phyloP scores from a whole-genome alignment of 2,888 invertebrate species.

The Drosophila flavopinicola region DNA sequence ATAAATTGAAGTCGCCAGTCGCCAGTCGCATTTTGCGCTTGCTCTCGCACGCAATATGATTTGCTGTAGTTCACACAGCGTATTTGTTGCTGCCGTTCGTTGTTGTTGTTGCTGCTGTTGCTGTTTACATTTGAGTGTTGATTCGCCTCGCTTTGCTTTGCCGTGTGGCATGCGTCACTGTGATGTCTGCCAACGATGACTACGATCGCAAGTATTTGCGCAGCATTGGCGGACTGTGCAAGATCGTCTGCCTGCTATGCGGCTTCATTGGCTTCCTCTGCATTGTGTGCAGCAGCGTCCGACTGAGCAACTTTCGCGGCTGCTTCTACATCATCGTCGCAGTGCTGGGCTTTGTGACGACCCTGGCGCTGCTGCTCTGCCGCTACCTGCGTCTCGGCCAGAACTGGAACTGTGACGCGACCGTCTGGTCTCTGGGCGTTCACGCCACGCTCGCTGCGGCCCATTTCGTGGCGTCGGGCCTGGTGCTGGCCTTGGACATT shows the following conservation, averaged over 20 bases:
- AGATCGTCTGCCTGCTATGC: slow-evolving; percentile 69
- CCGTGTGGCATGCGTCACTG: neutral
- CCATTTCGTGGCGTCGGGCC: slow-evolving; percentile 65
- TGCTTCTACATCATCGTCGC: slow-evolving; percentile 64
- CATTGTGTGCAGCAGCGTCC: slow-evolving; percentile 72
- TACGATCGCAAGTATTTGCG: slow-evolving; percentile 67
- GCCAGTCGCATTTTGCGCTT: slow-evolving; percentile 53
- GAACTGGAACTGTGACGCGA: slow-evolving; percentile 54
- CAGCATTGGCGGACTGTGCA: slow-evolving; percentile 63
- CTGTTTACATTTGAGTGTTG: slow-evolving; percentile 5
- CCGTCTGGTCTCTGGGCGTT: slow-evolving; percentile 55
- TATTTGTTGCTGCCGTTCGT: slow-evolving; percentile 17
- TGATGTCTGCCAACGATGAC: slow-evolving; percentile 53
- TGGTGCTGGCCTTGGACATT: slow-evolving; percentile 61
- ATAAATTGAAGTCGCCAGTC: too few relatives aligned
- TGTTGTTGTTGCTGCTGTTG: slow-evolving; percentile 7
- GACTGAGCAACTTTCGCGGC: slow-evolving; percentile 75
- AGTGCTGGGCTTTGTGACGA: slow-evolving; percentile 54
- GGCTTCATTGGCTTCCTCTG: slow-evolving; percentile 75
- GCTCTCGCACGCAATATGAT: slow-evolving; percentile 58
- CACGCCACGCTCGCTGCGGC: slow-evolving; percentile 51
- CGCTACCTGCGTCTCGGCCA: slow-evolving; percentile 68
- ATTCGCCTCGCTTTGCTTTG: slow-evolving; percentile 17
- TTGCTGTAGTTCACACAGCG: slow-evolving; percentile 14
- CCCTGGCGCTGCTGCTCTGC: slow-evolving; percentile 51